phyloP scores from a whole-genome alignment of 2,113 vertebrate species.

The Cottus gobio region DNA sequence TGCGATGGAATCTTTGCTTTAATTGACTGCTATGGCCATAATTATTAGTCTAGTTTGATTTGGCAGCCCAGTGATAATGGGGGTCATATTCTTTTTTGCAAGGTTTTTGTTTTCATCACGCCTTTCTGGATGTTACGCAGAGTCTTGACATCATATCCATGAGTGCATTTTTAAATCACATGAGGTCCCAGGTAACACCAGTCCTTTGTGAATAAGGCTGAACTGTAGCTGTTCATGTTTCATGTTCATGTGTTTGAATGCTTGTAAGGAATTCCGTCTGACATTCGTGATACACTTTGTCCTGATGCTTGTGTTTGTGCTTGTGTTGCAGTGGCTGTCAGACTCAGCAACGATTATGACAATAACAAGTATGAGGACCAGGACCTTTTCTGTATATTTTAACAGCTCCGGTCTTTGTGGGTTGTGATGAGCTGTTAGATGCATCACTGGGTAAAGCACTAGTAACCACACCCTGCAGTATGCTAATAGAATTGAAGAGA shows the following conservation, averaged over 20 bases:
- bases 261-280: background rate
- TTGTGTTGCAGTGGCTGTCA: constrained; percentile 28
- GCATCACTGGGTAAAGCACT: background rate
- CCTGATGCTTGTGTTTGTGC: constrained; percentile 13
- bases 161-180: too few relatives aligned
- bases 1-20: too few relatives aligned
- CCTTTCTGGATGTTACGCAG: too few relatives aligned
- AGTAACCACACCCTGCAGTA: background rate
- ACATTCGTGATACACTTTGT: background rate
- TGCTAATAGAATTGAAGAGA: background rate
- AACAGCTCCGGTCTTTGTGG: background rate
- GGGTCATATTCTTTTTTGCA: too few relatives aligned
- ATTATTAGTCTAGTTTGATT: too few relatives aligned
- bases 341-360: background rate
- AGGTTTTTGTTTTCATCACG: too few relatives aligned
- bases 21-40: too few relatives aligned
- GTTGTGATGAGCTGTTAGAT: background rate
- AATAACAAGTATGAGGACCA: background rate
- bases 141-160: too few relatives aligned
- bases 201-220: too few relatives aligned
- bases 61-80: too few relatives aligned
- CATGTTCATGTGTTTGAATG: background rate
- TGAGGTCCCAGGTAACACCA: too few relatives aligned
- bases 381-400: background rate
- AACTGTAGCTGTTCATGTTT: too few relatives aligned